A percentile compares a stretch with the other conserved stretches of the same genome.
phyloP scores from a whole-genome alignment of 2,113 vertebrate genomes.

The Setophaga kirtlandii region DNA sequence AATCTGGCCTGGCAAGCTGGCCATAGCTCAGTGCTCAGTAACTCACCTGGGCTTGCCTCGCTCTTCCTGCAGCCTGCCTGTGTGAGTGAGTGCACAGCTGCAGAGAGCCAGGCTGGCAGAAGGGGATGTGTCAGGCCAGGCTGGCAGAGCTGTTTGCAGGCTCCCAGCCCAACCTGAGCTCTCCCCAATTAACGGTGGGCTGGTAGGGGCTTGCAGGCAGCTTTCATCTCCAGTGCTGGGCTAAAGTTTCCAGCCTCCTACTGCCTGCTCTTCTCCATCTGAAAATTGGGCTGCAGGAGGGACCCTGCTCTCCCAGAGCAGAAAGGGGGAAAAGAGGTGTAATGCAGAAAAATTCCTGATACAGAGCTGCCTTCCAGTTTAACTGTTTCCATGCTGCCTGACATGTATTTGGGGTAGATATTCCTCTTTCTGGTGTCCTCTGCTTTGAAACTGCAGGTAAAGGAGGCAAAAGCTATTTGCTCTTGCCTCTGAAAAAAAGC shows the following conservation, averaged over 20 bases:
- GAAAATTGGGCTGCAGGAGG: background rate
- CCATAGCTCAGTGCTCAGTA: slow-evolving; percentile 18
- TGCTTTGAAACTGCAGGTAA: background rate
- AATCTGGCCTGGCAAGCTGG: slow-evolving; percentile 63
- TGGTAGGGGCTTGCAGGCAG: slow-evolving; percentile 20
- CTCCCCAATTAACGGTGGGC: background rate
- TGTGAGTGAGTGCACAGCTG: slow-evolving; percentile 11
- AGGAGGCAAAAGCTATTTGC: background rate
- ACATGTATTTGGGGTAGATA: background rate
- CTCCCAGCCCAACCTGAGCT: slow-evolving; percentile 4
- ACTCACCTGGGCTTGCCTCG: slow-evolving; percentile 60
- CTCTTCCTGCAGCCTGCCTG: background rate
- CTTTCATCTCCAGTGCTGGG: background rate
- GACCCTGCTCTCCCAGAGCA: background rate
- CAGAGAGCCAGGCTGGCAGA: slow-evolving; percentile 13
- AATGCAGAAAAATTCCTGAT: background rate
- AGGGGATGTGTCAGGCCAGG: background rate
- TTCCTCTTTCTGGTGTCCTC: background rate
- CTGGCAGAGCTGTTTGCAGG: background rate
- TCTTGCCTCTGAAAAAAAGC: background rate
- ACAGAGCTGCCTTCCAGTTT: background rate
- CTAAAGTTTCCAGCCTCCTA: background rate
- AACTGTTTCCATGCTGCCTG: background rate
- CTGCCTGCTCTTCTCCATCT: background rate
- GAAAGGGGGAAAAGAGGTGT: background rate